Evolutionary conservation across 2,888 invertebrate genomes (phyloP), one percentile per base, ranked within the genome.

Genomic region (Nomada lathburiana): DNA sequence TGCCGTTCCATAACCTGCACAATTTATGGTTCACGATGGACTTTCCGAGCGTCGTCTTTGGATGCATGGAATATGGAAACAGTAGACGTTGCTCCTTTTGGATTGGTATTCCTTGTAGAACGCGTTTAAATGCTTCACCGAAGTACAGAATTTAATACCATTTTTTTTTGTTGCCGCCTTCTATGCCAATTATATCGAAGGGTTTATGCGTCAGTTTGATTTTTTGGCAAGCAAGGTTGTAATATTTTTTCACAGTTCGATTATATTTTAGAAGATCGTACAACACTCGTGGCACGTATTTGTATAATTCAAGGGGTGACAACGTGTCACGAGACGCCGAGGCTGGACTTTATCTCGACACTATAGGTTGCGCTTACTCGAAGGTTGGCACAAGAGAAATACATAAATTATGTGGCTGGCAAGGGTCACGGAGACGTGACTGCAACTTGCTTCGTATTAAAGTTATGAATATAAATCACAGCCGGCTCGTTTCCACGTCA

Each of bases 401-500:
- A 87, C 90, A 91, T 92, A 91, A 92, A 91, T 92, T 92, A 91
- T 83, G 83, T 69, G 85, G 82, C 78, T 65, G 86, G 78, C 65
- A 80, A 70, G 83, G 86, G 83, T 83, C 80, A 82, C 63, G 80
- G 73, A 86, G 87, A 92, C 92, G 92, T 92, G 92, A 92, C 92
- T 92, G 85, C 87, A 89, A 89, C 89, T 89, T 89, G 89, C 86
- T 88, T 90, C 89, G 91, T 89, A 92, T 92, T 91, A 92, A 92
- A 92, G 86, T 93, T 92, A 92, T 93, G 92, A 92, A 92, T 92
- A 92, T 93, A 92, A 92, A 92, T 92, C 91, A 91, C 88, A 83
- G 69, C 77, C 76, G 72, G 82, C 84, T 86, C 84, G 88, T 87
- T 88, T 80, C 36, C 67, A 74, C 82, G 86, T 87, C 86, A 84